Evolutionary conservation across 2,888 invertebrate species (phyloP).

Genomic region (Pardosa pseudoannulata): DNA sequence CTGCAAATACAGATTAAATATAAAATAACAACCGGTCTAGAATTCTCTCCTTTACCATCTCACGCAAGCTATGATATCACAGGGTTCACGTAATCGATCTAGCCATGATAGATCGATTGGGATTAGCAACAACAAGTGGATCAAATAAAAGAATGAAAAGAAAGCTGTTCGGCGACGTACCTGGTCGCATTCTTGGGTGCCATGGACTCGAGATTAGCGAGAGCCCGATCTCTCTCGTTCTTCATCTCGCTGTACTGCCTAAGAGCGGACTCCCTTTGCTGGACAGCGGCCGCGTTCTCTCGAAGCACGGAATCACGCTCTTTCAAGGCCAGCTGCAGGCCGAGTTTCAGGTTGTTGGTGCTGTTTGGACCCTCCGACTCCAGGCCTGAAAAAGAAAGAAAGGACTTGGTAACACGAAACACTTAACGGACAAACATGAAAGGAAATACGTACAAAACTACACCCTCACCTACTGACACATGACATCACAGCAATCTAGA

Average conservation of each 20-base stretch:
- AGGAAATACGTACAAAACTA: too few relatives aligned
- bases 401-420: too few relatives aligned
- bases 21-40: too few relatives aligned
- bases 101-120: too few relatives aligned
- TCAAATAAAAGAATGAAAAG: background rate
- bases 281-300: conserved; percentile 76
- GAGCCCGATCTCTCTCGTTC: conserved; percentile 76
- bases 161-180: conserved; percentile 6
- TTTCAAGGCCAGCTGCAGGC: conserved; percentile 77
- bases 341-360: conserved; percentile 75
- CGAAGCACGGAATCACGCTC: conserved; percentile 77
- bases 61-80: too few relatives aligned
- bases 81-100: too few relatives aligned
- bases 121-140: too few relatives aligned
- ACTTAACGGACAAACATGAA: too few relatives aligned
- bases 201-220: conserved; percentile 76
- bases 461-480: too few relatives aligned
- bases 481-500: too few relatives aligned
- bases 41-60: too few relatives aligned
- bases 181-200: conserved; percentile 74
- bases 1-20: too few relatives aligned
- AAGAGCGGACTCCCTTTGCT: conserved; percentile 76
- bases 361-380: conserved; percentile 38
- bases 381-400: conserved; percentile 13
- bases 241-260: conserved; percentile 76